Percentiles rank a stretch among this genome's conserved stretches.
These are phyloP conservation scores for Athetis lepigone DNA, from an alignment of 2,888 invertebrate species.

Conservation along the genomic window DNA sequence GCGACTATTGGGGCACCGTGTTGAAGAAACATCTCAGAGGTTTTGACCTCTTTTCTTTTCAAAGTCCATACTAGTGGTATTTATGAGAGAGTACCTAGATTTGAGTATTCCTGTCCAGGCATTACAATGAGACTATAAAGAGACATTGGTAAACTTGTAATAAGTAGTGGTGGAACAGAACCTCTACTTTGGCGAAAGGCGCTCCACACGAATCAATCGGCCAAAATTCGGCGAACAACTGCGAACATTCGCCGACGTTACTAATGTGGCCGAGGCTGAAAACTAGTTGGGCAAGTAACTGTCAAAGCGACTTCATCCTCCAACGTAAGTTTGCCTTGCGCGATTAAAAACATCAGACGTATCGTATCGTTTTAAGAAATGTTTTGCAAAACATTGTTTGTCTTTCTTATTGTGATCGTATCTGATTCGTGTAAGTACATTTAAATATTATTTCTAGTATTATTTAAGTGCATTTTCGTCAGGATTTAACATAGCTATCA, in stretches of 20 bases:
- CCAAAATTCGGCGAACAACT: too few species aligned
- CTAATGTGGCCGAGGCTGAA: conserved; percentile 7
- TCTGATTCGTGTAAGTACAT: conserved; percentile 50
- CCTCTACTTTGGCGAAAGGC: background rate
- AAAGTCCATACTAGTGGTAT: too few species aligned
- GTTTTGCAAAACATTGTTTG: conserved; percentile 35
- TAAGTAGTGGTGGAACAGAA: too few species aligned
- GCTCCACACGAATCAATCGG: too few species aligned
- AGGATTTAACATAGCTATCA: background rate
- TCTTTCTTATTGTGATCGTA: conserved; percentile 38
- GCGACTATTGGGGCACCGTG: too few species aligned
- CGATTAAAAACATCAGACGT: background rate
- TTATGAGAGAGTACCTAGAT: too few species aligned
- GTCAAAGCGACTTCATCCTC: background rate
- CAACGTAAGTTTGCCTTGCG: background rate
- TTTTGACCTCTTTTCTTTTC: too few species aligned
- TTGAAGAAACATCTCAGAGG: too few species aligned
- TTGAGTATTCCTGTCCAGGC: too few species aligned
- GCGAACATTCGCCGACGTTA: background rate
- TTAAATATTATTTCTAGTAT: background rate
- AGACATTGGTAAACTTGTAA: too few species aligned
- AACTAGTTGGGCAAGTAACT: background rate
- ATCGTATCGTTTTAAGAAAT: conserved; percentile 22
- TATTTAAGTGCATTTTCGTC: background rate
- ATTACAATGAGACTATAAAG: too few species aligned